Percentiles rank a stretch among this genome's conserved stretches.
These are phyloP conservation scores for Motacilla alba DNA, from an alignment of 2,113 vertebrate species.

Conservation along the genomic window DNA sequence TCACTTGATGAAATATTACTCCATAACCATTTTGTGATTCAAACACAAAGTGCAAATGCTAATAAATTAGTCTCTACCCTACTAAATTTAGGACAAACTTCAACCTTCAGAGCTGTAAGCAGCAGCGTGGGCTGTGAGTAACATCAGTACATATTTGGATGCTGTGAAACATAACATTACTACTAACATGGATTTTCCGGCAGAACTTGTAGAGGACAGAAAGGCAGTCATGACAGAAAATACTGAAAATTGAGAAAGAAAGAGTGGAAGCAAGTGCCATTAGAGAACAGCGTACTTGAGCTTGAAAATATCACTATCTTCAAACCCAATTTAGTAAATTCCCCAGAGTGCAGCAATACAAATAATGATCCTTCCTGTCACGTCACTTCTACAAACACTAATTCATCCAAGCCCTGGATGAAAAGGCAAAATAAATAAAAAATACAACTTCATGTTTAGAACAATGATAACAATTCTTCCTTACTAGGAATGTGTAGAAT, in stretches of 20 bases:
- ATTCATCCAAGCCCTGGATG: not conserved
- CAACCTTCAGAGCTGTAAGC: not conserved
- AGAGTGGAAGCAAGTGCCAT: not conserved
- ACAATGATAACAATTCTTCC: not conserved
- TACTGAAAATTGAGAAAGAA: not conserved
- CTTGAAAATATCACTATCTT: not conserved
- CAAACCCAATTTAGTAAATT: not conserved
- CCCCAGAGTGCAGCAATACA: not conserved
- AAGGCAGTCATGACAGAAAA: not conserved
- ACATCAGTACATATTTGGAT: not conserved
- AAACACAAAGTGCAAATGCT: not conserved
- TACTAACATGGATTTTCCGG: not conserved
- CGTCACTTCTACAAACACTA: not conserved
- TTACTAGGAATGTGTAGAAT: not conserved
- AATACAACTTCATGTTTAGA: not conserved
- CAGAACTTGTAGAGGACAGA: not conserved
- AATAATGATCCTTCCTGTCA: not conserved
- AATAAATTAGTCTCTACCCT: not conserved
- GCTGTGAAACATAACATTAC: not conserved
- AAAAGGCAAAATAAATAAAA: not conserved
- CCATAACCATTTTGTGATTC: not conserved
- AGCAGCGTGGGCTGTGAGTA: not conserved
- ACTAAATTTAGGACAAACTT: not conserved
- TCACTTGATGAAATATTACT: not conserved
- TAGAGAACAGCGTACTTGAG: not conserved